Percentiles rank a stretch among this genome's conserved stretches.
These are phyloP conservation scores for Oreochromis tanganicae DNA, from an alignment of 2,113 vertebrate species.

Conservation along the genomic window DNA sequence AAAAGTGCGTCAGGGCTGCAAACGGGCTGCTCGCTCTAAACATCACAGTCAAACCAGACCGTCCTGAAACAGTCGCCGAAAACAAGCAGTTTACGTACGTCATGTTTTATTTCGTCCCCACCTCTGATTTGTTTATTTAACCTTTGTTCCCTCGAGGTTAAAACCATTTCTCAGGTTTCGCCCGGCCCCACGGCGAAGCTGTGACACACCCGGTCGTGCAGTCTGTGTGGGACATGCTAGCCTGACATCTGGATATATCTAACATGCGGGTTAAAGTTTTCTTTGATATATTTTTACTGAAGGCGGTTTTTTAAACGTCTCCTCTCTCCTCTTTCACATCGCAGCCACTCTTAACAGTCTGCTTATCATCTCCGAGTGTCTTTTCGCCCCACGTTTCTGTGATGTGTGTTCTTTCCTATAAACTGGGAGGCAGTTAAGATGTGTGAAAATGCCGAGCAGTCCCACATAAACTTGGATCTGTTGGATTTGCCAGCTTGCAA, in stretches of 20 bases:
- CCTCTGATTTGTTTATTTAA: fast-evolving
- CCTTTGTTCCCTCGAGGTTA: not conserved
- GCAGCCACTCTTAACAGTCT: not conserved
- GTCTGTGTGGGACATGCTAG: not conserved
- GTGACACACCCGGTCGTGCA: not conserved
- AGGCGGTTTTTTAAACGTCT: not conserved
- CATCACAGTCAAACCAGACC: not conserved
- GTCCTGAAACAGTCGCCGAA: not conserved
- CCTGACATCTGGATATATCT: not conserved
- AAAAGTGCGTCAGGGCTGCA: not conserved
- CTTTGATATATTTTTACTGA: not conserved
- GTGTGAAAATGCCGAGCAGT: not conserved
- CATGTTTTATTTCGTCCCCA: not conserved
- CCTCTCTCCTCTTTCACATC: not conserved
- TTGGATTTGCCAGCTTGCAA: not conserved
- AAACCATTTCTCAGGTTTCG: not conserved
- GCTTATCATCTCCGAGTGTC: not conserved
- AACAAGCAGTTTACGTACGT: not conserved
- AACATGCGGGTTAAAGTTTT: not conserved
- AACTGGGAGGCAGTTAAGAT: not conserved
- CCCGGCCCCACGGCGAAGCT: not conserved
- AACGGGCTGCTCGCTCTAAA: too few species aligned
- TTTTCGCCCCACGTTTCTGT: not conserved
- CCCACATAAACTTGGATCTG: not conserved
- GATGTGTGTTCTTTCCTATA: not conserved